These are phyloP conservation scores for Glyphotaelius pellucidus DNA, from an alignment of 2,888 invertebrate species.

Conservation along the genomic window DNA sequence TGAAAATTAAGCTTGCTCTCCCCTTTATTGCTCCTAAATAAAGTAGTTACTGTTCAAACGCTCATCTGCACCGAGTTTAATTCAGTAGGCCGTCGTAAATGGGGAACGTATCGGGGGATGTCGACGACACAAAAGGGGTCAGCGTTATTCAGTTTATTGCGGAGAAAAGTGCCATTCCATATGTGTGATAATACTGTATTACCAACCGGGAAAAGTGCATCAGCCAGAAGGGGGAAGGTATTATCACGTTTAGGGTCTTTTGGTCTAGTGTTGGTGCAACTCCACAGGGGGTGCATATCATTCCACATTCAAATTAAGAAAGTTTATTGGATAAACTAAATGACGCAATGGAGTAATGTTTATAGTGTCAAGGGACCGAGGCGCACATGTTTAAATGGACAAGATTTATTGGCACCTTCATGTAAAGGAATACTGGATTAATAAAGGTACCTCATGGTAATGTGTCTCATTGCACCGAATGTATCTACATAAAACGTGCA, in stretches of 20 bases:
- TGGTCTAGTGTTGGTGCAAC: slow-evolving; percentile 11
- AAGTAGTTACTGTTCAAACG: background rate
- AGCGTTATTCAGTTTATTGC: slow-evolving; percentile 73
- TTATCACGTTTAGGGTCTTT: slow-evolving; percentile 60
- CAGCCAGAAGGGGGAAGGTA: slow-evolving; percentile 68
- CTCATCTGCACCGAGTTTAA: background rate
- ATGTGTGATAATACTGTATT: slow-evolving; percentile 77
- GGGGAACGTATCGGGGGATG: background rate
- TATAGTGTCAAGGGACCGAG: slow-evolving; percentile 32
- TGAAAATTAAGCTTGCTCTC: background rate
- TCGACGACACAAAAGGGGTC: slow-evolving; percentile 59
- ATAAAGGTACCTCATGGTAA: background rate
- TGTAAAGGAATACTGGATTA: background rate
- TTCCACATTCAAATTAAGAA: slow-evolving; percentile 60
- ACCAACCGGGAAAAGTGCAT: slow-evolving; percentile 70
- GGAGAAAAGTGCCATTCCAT: slow-evolving; percentile 72
- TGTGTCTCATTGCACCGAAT: background rate
- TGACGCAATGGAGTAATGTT: slow-evolving; percentile 39
- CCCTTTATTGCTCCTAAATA: background rate
- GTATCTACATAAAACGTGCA: background rate
- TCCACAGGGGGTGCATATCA: slow-evolving; percentile 62
- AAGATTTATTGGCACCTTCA: background rate
- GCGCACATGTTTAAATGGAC: slow-evolving; percentile 33
- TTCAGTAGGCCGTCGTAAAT: slow-evolving; percentile 13
- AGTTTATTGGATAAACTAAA: slow-evolving; percentile 56